Conservation (phyloP, 2,888 invertebrate species). For the Nowickia ferox region DNA sequence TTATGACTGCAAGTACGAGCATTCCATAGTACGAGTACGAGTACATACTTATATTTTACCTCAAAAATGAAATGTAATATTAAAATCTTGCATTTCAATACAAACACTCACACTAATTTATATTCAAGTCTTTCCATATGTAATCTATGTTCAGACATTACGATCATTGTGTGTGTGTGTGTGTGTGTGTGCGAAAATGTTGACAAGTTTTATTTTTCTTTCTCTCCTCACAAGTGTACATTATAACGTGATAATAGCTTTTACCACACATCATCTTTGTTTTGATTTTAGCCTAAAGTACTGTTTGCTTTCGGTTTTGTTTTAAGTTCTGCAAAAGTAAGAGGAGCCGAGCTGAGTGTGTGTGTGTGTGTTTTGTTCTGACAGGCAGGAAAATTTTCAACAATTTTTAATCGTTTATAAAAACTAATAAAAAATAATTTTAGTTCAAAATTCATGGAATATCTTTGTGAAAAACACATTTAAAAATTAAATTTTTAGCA, state of each 20-base stretch:
- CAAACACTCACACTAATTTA: slow-evolving; percentile 5
- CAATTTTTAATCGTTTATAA: too few relatives aligned
- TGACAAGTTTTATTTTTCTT: slow-evolving; percentile 42
- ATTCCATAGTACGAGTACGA: too few relatives aligned
- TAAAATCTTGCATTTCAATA: neutral
- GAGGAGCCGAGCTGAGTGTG: neutral
- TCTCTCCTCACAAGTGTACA: neutral
- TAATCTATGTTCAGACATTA: neutral
- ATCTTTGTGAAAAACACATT: too few relatives aligned
- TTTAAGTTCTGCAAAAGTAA: neutral
- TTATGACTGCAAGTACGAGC: slow-evolving; percentile 3
- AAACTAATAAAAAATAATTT: too few relatives aligned
- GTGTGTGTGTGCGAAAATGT: slow-evolving; percentile 2
- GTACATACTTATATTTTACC: slow-evolving; percentile 11
- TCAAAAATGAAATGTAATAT: slow-evolving; percentile 8
- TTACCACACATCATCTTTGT: slow-evolving; percentile 54
- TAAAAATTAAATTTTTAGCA: neutral
- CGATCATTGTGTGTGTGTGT: neutral
- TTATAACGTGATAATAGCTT: slow-evolving; percentile 64
- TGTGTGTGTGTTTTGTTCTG: neutral
- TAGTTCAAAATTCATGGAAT: too few relatives aligned
- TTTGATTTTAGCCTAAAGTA: slow-evolving; percentile 63
- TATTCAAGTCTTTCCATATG: slow-evolving; percentile 22
- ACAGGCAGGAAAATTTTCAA: neutral
- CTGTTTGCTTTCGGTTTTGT: neutral